phyloP scores from a whole-genome alignment of 2,888 invertebrate genomes.

The Alloscopus bannaensis region DNA sequence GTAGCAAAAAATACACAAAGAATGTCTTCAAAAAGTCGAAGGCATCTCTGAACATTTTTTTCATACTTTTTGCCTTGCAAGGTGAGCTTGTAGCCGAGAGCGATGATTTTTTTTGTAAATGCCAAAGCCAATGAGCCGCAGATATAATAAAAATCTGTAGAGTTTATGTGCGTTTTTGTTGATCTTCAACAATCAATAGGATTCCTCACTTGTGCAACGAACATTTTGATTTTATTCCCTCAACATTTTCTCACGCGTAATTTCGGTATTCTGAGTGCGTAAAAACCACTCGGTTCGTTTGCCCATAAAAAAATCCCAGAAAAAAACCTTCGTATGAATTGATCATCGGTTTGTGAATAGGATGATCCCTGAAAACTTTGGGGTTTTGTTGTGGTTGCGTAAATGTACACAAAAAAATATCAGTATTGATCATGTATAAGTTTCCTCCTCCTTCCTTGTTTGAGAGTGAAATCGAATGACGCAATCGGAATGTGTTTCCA shows the following conservation, averaged over 20 bases:
- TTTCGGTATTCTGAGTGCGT: neutral
- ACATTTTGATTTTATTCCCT: neutral
- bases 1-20: neutral
- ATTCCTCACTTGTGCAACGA: too few species aligned
- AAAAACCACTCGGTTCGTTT: neutral
- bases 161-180: neutral
- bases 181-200: neutral
- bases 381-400: neutral
- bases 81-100: conserved; percentile 38
- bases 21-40: conserved; percentile 1
- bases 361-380: neutral
- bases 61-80: conserved; percentile 37
- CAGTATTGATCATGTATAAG: conserved; percentile 23
- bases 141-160: neutral
- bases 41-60: conserved; percentile 12
- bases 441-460: conserved; percentile 46
- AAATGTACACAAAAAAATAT: neutral
- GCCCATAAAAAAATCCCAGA: neutral
- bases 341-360: too few species aligned
- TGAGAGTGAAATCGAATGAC: conserved; percentile 28
- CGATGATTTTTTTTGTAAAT: neutral
- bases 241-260: conserved; percentile 1
- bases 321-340: too few species aligned
- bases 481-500: neutral
- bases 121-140: neutral